Conservation (phyloP, 2,888 invertebrate species). For the Drosophila setosimentum region DNA sequence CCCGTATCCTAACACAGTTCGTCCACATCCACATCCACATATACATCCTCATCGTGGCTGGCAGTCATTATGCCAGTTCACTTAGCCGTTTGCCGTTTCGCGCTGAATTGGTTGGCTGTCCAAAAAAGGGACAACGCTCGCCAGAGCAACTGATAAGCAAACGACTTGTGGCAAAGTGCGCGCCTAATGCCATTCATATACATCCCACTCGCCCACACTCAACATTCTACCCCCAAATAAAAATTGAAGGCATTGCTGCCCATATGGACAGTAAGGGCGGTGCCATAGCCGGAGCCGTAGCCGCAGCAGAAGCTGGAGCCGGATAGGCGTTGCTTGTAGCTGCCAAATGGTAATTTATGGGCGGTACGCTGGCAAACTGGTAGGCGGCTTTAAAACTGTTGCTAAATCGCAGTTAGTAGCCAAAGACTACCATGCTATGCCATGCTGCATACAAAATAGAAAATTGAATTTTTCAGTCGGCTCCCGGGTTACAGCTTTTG, state of each 20-base stretch:
- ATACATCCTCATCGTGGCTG: constrained; percentile 11
- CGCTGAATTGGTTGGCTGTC: constrained; percentile 32
- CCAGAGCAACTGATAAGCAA: constrained; percentile 77
- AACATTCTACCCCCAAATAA: neutral
- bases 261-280: constrained; percentile 36
- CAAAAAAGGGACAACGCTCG: constrained; percentile 48
- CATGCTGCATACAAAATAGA: constrained; percentile 20
- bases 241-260: constrained; percentile 22
- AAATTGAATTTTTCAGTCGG: constrained; percentile 25
- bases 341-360: constrained; percentile 78
- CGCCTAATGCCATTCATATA: constrained; percentile 57
- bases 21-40: neutral
- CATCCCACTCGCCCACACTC: constrained; percentile 8
- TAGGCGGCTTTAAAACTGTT: constrained; percentile 75
- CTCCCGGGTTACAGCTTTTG: constrained; percentile 5
- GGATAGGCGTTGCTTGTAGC: constrained; percentile 61
- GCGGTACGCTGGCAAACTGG: constrained; percentile 69
- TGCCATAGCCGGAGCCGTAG: constrained; percentile 7
- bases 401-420: constrained; percentile 46
- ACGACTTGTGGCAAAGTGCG: constrained; percentile 80
- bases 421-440: constrained; percentile 5
- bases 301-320: constrained; percentile 25
- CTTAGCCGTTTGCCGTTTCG: constrained; percentile 45
- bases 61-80: constrained; percentile 56
- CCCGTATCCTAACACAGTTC: neutral